Conservation (phyloP, 2,797 vertebrate genomes). For the Linurgus olivaceus region DNA sequence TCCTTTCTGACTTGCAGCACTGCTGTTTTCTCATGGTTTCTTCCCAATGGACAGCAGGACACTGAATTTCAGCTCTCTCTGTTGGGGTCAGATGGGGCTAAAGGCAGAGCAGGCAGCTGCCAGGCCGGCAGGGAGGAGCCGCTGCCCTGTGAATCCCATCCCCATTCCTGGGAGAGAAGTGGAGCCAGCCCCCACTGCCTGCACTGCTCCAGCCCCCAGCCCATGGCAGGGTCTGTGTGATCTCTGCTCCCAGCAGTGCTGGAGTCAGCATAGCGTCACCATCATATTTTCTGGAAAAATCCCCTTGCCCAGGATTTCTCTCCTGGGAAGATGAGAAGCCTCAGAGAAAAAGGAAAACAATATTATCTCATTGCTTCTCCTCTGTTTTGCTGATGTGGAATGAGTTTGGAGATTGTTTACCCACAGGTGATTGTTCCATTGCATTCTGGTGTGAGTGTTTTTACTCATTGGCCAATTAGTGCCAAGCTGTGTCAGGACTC, state of each 20-base stretch:
- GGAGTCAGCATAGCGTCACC: neutral
- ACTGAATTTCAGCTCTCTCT: neutral
- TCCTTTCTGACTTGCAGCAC: neutral
- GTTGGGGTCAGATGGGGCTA: neutral
- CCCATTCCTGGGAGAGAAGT: fast-evolving
- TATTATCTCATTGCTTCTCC: too few relatives aligned
- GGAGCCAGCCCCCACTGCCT: fast-evolving
- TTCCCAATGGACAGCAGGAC: neutral
- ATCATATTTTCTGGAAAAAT: neutral
- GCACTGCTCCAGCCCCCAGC: fast-evolving
- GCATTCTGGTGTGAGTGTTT: too few relatives aligned
- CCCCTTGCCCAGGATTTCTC: neutral
- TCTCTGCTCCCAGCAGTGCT: neutral
- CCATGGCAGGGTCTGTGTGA: fast-evolving
- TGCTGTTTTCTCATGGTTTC: slow-evolving; percentile 24
- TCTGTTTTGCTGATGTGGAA: too few relatives aligned
- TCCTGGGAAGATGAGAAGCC: too few relatives aligned
- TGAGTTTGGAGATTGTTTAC: too few relatives aligned
- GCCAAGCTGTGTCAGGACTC: too few relatives aligned
- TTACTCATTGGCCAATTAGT: too few relatives aligned
- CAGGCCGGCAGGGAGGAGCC: neutral
- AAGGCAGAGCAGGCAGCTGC: neutral
- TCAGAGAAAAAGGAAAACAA: too few relatives aligned
- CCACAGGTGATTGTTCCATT: too few relatives aligned
- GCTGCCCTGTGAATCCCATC: neutral